Conservation (phyloP, 2,113 vertebrate species). For the Hassar affinis region DNA sequence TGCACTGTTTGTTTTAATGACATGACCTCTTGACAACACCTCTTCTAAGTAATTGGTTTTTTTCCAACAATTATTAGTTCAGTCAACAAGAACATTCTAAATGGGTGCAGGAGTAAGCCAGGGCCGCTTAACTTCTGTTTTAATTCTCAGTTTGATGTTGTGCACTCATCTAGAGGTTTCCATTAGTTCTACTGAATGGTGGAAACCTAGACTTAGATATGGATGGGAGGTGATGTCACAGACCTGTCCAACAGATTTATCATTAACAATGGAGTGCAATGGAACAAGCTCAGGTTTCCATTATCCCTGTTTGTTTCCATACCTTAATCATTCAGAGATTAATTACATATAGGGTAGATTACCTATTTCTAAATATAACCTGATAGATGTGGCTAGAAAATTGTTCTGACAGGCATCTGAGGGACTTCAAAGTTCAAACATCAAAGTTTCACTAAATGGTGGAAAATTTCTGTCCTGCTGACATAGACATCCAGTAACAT, state of each 20-base stretch:
- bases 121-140: no score
- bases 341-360: neutral
- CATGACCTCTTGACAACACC: neutral
- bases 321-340: neutral
- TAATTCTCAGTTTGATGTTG: neutral
- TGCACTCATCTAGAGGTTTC: neutral
- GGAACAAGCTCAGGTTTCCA: neutral
- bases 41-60: neutral
- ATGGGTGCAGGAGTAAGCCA: neutral
- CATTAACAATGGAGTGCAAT: neutral
- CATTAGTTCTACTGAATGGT: neutral
- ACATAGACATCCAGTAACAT: no score
- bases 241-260: neutral
- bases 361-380: neutral
- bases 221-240: neutral
- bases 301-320: neutral
- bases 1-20: conserved; percentile 15
- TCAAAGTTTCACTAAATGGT: no score
- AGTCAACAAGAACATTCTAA: neutral
- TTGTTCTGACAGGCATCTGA: no score
- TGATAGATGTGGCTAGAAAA: neutral
- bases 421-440: no score
- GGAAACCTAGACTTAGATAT: neutral
- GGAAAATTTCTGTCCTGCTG: no score
- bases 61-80: no score